These are phyloP conservation scores for Plecotus auritus DNA, from an alignment of 2,113 vertebrate species.

Conservation along the genomic window DNA sequence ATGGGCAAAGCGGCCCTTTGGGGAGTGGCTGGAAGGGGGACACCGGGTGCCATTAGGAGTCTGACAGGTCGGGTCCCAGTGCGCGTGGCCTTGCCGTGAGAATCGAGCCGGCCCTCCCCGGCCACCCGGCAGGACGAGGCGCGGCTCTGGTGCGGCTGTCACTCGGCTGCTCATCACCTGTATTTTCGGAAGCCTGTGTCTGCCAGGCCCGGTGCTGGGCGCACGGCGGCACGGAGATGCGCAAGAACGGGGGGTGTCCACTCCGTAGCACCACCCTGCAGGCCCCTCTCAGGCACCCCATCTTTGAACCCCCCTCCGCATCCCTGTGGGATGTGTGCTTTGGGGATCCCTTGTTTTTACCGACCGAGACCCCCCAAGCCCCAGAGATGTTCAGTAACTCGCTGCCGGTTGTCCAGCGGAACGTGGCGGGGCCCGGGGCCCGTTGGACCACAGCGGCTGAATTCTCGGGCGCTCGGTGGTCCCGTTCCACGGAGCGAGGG, in stretches of 20 bases:
- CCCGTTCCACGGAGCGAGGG: background rate
- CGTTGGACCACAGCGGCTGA: background rate
- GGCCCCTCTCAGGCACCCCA: background rate
- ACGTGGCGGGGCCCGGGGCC: background rate
- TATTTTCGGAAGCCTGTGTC: background rate
- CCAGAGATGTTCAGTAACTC: background rate
- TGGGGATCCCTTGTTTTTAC: background rate
- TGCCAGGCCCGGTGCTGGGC: background rate
- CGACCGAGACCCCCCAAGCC: background rate
- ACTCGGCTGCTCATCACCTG: no score
- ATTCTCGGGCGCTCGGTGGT: background rate
- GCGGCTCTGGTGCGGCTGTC: fast-evolving
- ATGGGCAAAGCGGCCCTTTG: background rate
- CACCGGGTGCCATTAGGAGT: background rate
- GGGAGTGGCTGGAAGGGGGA: background rate
- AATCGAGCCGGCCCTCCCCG: no score
- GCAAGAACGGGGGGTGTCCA: background rate
- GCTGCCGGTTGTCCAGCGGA: background rate
- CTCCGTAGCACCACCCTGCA: background rate
- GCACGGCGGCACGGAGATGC: background rate
- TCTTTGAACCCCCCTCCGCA: fast-evolving
- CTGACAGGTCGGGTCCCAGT: background rate
- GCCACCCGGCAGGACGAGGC: background rate
- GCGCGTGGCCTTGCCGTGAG: background rate
- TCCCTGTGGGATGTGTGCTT: background rate